Evolutionary conservation across 2,797 vertebrate species (phyloP).

Genomic region (Onychomys torridus): DNA sequence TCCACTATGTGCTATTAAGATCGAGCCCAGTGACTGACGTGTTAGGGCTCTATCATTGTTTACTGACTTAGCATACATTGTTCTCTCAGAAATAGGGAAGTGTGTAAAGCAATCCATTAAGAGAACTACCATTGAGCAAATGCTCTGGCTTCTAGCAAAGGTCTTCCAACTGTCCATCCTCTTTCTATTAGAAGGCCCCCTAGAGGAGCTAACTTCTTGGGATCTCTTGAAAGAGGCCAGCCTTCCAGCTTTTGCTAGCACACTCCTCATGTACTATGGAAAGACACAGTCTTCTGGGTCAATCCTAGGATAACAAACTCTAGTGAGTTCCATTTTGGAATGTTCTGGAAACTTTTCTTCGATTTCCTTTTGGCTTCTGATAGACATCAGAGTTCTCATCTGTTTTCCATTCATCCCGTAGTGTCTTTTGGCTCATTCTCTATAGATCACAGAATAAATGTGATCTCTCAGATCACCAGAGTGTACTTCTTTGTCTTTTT

Average conservation of each 20-base stretch:
- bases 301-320: background rate
- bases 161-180: background rate
- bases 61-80: background rate
- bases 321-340: background rate
- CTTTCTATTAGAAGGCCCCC: background rate
- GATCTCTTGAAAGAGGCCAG: background rate
- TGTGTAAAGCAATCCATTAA: background rate
- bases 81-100: background rate
- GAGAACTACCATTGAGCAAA: background rate
- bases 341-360: background rate
- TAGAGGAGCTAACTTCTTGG: background rate
- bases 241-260: background rate
- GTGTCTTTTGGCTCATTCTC: background rate
- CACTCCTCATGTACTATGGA: background rate
- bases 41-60: background rate
- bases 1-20: background rate
- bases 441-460: background rate
- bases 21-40: too few relatives aligned
- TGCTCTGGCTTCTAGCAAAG: background rate
- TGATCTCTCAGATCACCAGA: background rate
- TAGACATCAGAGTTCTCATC: background rate
- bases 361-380: background rate
- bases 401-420: background rate
- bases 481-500: background rate
- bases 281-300: background rate